These are phyloP conservation scores for Taurulus bubalis DNA, from an alignment of 2,113 vertebrate species.

Conservation along the genomic window DNA sequence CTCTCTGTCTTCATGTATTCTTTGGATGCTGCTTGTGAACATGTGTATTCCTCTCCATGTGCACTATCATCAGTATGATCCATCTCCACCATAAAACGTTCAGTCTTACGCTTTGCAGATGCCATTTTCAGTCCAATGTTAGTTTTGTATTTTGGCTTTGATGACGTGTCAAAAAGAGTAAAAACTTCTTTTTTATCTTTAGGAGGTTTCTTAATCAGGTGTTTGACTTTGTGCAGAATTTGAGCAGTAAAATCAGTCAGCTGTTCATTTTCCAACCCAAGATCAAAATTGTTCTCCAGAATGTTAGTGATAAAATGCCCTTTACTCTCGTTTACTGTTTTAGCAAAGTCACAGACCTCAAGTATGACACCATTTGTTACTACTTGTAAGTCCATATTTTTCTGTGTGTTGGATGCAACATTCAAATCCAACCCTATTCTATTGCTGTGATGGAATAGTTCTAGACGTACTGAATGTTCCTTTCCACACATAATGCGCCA, in stretches of 20 bases:
- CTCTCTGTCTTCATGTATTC: background rate
- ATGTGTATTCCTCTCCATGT: background rate
- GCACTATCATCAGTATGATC: background rate
- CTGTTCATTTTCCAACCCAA: slow-evolving; percentile 43
- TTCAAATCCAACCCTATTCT: slow-evolving; percentile 44
- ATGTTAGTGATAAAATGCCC: slow-evolving; percentile 31
- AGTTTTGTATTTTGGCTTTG: background rate
- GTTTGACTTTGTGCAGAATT: slow-evolving; percentile 24
- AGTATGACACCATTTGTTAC: slow-evolving; percentile 45
- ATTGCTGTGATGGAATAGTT: slow-evolving; percentile 33
- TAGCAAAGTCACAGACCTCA: slow-evolving; percentile 50
- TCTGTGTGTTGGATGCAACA: slow-evolving; percentile 5
- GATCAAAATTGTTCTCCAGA: slow-evolving; percentile 47
- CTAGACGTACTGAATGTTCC: background rate
- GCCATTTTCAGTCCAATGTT: slow-evolving; percentile 7
- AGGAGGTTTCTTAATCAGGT: slow-evolving; percentile 20
- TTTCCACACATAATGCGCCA: slow-evolving; percentile 32
- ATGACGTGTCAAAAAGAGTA: slow-evolving; percentile 24
- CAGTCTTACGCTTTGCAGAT: background rate
- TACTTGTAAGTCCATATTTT: slow-evolving; percentile 20
- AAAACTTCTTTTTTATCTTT: slow-evolving; percentile 28
- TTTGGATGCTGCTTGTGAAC: background rate
- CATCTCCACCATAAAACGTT: background rate
- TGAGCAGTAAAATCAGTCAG: slow-evolving; percentile 20
- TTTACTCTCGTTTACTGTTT: slow-evolving; percentile 24